Base-by-base conservation (phyloP, 1,140 invertebrate genomes). In the Lucilia cuprina region DNA sequence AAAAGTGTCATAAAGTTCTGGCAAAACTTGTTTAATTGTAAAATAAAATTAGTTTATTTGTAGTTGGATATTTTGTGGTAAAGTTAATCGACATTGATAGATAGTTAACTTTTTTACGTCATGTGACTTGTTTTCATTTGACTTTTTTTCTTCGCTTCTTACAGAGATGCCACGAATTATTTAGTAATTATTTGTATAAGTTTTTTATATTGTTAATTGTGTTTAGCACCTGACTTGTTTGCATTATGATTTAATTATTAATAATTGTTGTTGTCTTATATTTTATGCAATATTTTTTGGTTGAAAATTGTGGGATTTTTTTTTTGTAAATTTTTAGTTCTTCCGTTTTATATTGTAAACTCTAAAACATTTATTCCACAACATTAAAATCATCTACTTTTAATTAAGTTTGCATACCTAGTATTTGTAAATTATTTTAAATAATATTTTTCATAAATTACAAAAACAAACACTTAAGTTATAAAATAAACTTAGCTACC, bases 71-170 rank as follows among this genome's bases (percentile, higher is more conserved):
- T 49, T 49, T 49, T 14, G 50, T 55, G 1, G 12, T 41, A 41
- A 5, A 41, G 41, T 41, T 41, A 41, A 41, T 21, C 19, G 2
- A 21, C 65, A 21, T 19, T 70, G 8, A 70, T 70, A 10, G n/a
- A 21, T 80, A 80, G 25, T 30, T 80, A 49, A 47, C 8, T n/a
- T 80, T 78, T 80, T 80, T 80, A 80, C 41, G 77, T 80, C 77
- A 80, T 80, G 77, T 80, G 77, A 80, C 77, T 80, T 80, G 35
- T 80, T 50, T 80, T 21, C 2, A 21, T 25, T 25, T 21, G n/a
- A 25, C n/a, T 34, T 60, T 34, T 35, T 47, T 78, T n/a, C 25
- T 30, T 30, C 25, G 25, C 25, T 30, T 30, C 17, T 47, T 47
- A 49, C 41, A 49, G 77, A 80, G 77, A n/a, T 80, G 47, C 77